These are phyloP conservation scores for Gyps fulvus DNA, from an alignment of 2,113 vertebrate species.

Conservation along the genomic window DNA sequence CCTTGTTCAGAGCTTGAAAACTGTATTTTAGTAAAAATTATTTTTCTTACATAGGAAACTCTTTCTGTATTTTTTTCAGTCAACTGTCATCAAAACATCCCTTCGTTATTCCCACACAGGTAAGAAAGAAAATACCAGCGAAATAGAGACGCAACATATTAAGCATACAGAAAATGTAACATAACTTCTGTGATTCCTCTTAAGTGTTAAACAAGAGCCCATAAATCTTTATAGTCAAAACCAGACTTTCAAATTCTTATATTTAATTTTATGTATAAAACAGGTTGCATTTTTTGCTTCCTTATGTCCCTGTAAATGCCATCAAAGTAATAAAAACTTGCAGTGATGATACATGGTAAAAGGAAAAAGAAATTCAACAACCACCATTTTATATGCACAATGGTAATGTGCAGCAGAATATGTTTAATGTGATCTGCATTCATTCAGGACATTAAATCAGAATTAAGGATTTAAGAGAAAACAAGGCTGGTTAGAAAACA, in stretches of 20 bases:
- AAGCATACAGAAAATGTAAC: background rate
- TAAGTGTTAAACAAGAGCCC: background rate
- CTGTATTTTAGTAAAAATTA: background rate
- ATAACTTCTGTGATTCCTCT: background rate
- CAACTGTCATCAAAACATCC: background rate
- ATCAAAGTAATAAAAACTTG: background rate
- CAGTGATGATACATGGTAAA: background rate
- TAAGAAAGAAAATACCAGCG: background rate
- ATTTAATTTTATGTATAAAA: background rate
- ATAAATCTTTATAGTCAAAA: background rate
- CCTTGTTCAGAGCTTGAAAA: background rate
- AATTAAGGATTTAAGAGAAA: background rate
- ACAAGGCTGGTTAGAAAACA: background rate
- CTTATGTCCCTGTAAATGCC: background rate
- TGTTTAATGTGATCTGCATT: background rate
- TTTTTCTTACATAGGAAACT: background rate
- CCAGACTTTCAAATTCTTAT: background rate
- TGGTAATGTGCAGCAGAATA: background rate
- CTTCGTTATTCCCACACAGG: background rate
- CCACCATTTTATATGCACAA: background rate
- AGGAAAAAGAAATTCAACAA: background rate
- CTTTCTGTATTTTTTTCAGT: background rate
- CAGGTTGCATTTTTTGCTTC: background rate
- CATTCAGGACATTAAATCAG: background rate
- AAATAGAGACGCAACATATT: background rate